These are phyloP conservation scores for Battus philenor DNA, from an alignment of 1,140 invertebrate species.

Conservation along the genomic window DNA sequence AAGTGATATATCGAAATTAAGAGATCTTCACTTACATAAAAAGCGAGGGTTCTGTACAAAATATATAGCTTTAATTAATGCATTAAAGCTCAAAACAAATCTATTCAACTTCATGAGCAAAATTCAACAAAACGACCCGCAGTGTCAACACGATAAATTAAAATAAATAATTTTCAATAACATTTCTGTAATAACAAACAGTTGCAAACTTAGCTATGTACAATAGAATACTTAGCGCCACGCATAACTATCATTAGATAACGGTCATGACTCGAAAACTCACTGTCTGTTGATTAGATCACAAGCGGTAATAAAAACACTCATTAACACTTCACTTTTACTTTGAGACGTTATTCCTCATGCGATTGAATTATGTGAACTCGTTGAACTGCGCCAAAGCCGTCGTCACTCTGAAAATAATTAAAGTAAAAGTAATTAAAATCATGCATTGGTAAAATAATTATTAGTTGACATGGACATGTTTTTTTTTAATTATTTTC, in stretches of 20 bases:
- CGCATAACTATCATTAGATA: conserved; percentile 28
- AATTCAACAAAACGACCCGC: conserved; percentile 18
- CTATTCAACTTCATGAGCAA: conserved; percentile 1
- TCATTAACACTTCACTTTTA: conserved; percentile 22
- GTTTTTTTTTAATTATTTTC: no score
- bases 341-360: background rate
- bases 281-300: conserved; percentile 32
- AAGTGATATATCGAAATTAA: no score
- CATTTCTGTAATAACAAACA: conserved; percentile 25
- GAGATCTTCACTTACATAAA: no score
- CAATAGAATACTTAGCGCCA: conserved; percentile 39
- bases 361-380: conserved; percentile 44
- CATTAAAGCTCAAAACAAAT: conserved; percentile 6
- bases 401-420: conserved; percentile 58
- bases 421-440: no score
- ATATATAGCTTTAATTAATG: no score
- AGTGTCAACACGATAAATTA: conserved; percentile 33
- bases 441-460: no score
- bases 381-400: conserved; percentile 63
- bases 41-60: no score
- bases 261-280: conserved; percentile 44
- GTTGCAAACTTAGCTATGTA: conserved; percentile 49
- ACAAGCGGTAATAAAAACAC: conserved; percentile 22
- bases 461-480: no score
- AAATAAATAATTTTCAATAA: conserved; percentile 43